These are phyloP conservation scores for Oreochromis aureus DNA, from an alignment of 2,113 vertebrate genomes.

Conservation along the genomic window DNA sequence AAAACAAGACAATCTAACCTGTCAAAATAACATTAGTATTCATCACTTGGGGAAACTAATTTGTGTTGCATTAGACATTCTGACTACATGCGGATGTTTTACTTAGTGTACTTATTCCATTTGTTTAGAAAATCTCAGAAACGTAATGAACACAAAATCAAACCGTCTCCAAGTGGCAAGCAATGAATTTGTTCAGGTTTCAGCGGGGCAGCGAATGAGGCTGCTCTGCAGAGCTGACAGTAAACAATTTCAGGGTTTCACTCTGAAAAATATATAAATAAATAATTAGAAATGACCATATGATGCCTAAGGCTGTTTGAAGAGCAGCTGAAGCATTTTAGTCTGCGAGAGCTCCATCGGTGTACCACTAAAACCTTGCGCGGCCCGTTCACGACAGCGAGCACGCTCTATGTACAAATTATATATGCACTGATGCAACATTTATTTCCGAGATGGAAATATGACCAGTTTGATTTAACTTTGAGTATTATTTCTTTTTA, in stretches of 20 bases:
- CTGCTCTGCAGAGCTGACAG: background rate
- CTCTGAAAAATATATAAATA: background rate
- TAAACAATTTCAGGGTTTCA: background rate
- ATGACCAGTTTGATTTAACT: background rate
- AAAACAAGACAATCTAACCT: conserved; percentile 20
- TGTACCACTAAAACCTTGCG: background rate
- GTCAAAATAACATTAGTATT: conserved; percentile 43
- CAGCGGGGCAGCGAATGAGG: background rate
- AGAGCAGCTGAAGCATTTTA: conserved; percentile 13
- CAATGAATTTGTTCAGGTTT: conserved; percentile 10
- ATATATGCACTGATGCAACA: background rate
- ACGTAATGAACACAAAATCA: conserved; percentile 16
- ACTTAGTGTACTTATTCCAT: conserved; percentile 15
- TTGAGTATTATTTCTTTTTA: background rate
- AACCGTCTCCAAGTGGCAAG: conserved; percentile 1
- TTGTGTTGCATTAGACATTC: conserved; percentile 16
- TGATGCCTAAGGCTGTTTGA: conserved; percentile 12
- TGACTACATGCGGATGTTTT: background rate
- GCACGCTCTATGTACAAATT: background rate
- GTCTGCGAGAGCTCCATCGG: conserved; percentile 14
- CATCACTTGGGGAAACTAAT: conserved; percentile 26
- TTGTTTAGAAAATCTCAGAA: conserved; percentile 21
- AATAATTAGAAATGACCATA: background rate
- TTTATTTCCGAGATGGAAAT: background rate
- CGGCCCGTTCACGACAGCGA: background rate